Evolutionary conservation across 1,140 invertebrate genomes (phyloP), one percentile per base, ranked within the genome.

Genomic region (Lepidurus packardi): DNA sequence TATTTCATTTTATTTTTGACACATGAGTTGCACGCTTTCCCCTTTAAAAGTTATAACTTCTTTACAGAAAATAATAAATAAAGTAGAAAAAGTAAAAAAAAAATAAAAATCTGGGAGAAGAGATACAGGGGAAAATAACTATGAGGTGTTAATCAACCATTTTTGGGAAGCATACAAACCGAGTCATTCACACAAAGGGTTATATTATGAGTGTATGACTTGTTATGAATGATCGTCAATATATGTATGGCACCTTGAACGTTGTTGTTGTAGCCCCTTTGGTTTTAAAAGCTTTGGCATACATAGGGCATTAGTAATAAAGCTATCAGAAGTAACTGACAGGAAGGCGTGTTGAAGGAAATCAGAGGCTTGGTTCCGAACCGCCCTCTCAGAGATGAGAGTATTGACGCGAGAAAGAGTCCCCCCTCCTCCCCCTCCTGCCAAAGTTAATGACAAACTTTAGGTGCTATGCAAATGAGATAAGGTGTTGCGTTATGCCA

Each of bases 151-250:
- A 34, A 34, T 34, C 34, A 34, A 34, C 3, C 34, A 4, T 4
- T 34, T 34, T 34, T 34, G 34, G 34, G 34, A 34, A 34, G 34
- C 34, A 34, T n/a, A 21, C 1, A 65, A 65, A 65, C 21, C 16
- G 53, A n/a, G 53, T 65, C 16, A 13, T 21, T 7, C 16, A 65
- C 16, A n/a, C 53, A 65, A 21, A 65, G 53, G 53, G 53, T 16
- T 13, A 65, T 65, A 21, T 65, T 65, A 16, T 65, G 21, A 7
- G 53, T 65, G 53, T 65, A 65, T 65, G 53, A 65, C 53, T 65
- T 65, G 53, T 65, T 65, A 65, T 65, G 53, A 65, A 65, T 65
- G 53, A 65, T 65, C 53, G 53, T 65, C 53, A 65, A 65, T 65
- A 65, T 65, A 65, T 65, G 53, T 65, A 65, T 65, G 53, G 53